A percentile compares a stretch with the other conserved stretches of the same genome.
Conservation (phyloP, 2,888 invertebrate species). For the Macrosoma leucophasiata region DNA sequence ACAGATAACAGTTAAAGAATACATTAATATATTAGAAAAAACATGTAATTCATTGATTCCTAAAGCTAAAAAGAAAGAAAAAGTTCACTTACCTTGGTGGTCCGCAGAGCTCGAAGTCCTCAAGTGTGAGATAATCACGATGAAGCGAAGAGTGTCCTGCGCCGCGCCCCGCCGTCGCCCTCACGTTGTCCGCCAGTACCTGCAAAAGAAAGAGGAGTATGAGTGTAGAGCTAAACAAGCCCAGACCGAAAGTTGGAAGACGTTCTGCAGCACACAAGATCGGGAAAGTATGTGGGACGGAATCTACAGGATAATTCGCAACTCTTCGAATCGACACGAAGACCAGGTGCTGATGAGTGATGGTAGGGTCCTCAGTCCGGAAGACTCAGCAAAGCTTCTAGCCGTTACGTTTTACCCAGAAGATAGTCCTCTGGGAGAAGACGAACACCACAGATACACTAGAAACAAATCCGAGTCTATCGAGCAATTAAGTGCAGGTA, state of each 20-base stretch:
- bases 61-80: background rate
- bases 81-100: background rate
- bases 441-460: no score
- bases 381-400: constrained; percentile 3
- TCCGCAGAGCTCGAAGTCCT: background rate
- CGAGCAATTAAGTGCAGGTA: no score
- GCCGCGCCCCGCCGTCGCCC: background rate
- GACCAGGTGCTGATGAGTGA: no score
- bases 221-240: background rate
- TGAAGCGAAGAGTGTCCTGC: background rate
- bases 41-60: background rate
- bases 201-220: background rate
- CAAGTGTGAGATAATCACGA: background rate
- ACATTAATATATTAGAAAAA: background rate
- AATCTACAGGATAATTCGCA: constrained; percentile 7
- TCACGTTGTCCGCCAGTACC: background rate
- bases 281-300: constrained; percentile 12
- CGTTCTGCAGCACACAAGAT: constrained; percentile 3
- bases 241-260: no score
- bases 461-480: no score
- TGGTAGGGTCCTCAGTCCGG: constrained; percentile 1
- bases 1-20: background rate
- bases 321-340: constrained; percentile 1
- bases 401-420: constrained; percentile 9
- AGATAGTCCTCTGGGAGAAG: no score